A percentile compares a stretch with the other conserved stretches of the same genome.
These are phyloP conservation scores for Pachyramphus minor DNA, from an alignment of 2,113 vertebrate genomes.

Conservation along the genomic window DNA sequence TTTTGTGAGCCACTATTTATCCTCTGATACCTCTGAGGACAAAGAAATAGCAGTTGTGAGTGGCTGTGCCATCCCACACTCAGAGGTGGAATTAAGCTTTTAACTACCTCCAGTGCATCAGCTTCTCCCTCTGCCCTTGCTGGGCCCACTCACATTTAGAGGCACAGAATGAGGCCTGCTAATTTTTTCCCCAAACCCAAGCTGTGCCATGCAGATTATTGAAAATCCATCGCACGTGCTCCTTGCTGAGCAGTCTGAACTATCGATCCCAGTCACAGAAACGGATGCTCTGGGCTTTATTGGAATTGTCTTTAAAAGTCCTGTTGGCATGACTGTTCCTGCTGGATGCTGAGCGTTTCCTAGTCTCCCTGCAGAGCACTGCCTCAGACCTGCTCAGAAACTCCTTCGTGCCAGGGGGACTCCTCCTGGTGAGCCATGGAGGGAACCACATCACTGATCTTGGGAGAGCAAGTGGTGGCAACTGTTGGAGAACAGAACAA, in stretches of 20 bases:
- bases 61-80: background rate
- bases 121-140: background rate
- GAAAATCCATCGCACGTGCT: background rate
- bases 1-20: background rate
- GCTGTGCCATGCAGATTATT: background rate
- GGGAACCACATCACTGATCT: background rate
- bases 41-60: background rate
- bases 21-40: background rate
- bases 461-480: background rate
- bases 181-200: background rate
- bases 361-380: background rate
- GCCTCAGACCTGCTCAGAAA: background rate
- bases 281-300: background rate
- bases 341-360: background rate
- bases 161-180: background rate
- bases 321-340: background rate
- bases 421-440: background rate
- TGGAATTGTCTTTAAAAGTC: background rate
- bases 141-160: background rate
- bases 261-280: background rate
- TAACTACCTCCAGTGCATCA: background rate
- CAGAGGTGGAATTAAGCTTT: background rate
- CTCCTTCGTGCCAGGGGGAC: background rate
- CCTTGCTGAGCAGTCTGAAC: background rate
- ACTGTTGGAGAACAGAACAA: accelerated